Evolutionary conservation across 2,113 vertebrate species (phyloP).

Genomic region (Nesogale talazaci): DNA sequence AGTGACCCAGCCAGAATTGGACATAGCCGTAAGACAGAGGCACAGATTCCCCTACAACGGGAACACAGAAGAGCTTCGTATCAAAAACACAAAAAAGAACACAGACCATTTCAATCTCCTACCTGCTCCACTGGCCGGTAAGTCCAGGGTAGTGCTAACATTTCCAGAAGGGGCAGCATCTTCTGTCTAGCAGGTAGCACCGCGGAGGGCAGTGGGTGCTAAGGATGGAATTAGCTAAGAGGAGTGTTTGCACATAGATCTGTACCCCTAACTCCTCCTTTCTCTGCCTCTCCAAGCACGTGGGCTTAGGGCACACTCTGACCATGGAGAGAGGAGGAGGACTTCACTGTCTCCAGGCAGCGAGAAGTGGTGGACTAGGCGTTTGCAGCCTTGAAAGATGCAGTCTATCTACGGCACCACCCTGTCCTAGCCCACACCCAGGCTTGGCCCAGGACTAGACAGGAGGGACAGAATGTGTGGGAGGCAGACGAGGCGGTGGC

Average conservation of each 20-base stretch:
- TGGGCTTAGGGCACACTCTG: not conserved
- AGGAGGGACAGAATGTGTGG: accelerated
- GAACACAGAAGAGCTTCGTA: not conserved
- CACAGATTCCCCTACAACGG: not conserved
- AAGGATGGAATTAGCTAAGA: not conserved
- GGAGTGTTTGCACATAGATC: accelerated
- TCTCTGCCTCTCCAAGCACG: not conserved
- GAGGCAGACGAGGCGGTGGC: too few species aligned
- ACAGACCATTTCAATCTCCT: not conserved
- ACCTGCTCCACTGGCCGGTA: not conserved
- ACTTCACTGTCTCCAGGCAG: accelerated
- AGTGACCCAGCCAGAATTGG: not conserved
- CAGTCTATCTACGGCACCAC: not conserved
- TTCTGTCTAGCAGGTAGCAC: not conserved
- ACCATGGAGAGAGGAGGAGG: not conserved
- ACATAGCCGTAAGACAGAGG: not conserved
- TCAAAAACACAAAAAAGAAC: not conserved
- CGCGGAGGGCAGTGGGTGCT: not conserved
- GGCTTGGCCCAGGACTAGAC: not conserved
- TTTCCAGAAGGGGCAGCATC: not conserved
- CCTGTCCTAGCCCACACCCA: not conserved
- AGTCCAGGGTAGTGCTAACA: not conserved
- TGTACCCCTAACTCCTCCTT: not conserved
- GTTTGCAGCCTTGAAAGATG: not conserved
- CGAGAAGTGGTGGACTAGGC: not conserved